Conservation (phyloP, 2,797 vertebrate species). For the Enteromius anoplus region DNA sequence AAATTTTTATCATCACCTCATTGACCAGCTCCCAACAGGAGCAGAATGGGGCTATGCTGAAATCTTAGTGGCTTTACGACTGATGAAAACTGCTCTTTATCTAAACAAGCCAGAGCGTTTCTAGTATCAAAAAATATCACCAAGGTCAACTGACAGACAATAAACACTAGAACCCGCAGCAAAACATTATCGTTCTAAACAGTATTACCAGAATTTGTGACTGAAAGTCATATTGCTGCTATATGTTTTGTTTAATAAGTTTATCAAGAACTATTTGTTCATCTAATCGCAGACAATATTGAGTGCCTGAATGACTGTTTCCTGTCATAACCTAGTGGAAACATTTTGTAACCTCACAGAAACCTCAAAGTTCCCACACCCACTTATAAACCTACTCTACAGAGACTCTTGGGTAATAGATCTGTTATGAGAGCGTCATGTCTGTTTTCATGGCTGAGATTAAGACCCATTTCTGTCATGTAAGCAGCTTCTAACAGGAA, state of each 20-base stretch:
- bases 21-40: constrained; percentile 26
- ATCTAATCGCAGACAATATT: background rate
- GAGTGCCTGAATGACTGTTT: background rate
- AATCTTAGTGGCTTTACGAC: background rate
- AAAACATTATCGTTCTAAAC: background rate
- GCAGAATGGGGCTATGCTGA: background rate
- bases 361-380: constrained; percentile 23
- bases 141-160: background rate
- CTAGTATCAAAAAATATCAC: background rate
- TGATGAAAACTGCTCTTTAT: constrained; percentile 31
- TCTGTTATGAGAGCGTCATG: background rate
- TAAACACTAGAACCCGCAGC: background rate
- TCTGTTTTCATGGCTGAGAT: constrained; percentile 28
- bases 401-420: constrained; percentile 8
- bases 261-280: background rate
- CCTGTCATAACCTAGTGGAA: constrained; percentile 15
- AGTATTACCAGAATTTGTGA: background rate
- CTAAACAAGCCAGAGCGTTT: background rate
- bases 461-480: constrained; percentile 26
- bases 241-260: too few species aligned
- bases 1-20: constrained; percentile 11
- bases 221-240: background rate
- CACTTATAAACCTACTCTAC: constrained; percentile 4
- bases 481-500: constrained; percentile 8
- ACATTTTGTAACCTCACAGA: constrained; percentile 24